Conservation (phyloP, 1,140 invertebrate genomes). For the Caligus rogercresseyi region DNA sequence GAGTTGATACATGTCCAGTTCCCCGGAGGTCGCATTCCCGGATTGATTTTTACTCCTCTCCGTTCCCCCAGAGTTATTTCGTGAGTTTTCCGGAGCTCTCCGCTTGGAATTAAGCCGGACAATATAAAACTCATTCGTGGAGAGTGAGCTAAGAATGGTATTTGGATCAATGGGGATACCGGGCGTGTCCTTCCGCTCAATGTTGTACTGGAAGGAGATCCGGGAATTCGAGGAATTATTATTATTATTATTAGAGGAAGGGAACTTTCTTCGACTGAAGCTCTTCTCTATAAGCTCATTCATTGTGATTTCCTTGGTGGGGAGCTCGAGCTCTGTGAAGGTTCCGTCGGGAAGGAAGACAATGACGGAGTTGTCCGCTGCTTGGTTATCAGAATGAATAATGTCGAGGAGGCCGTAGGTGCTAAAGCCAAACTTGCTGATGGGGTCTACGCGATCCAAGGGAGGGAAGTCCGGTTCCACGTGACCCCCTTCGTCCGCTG, state of each 20-base stretch:
- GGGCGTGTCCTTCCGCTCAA: neutral
- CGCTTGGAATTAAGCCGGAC: slow-evolving; percentile 12
- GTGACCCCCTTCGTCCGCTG: neutral
- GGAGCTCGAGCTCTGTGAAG: slow-evolving; percentile 8
- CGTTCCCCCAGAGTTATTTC: neutral
- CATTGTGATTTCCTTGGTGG: neutral
- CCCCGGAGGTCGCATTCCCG: neutral
- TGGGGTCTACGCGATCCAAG: neutral
- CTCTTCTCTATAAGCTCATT: neutral
- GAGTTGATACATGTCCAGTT: neutral
- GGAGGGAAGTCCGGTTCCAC: slow-evolving; percentile 13
- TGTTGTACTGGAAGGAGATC: neutral
- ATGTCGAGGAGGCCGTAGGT: neutral
- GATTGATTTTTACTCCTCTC: slow-evolving; percentile 1
- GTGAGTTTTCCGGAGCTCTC: neutral
- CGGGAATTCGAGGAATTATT: neutral
- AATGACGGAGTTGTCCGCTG: neutral
- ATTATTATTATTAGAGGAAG: too few species aligned
- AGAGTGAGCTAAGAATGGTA: neutral
- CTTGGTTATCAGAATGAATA: neutral
- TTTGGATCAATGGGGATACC: neutral
- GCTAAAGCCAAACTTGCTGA: slow-evolving; percentile 11
- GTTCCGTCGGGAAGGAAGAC: slow-evolving; percentile 12
- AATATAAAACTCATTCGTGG: slow-evolving; percentile 17
- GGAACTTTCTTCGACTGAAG: neutral